Evolutionary conservation across 64 coral and sea anemone species (phyloP).

Genomic region (Stichodactyla mertensii): DNA sequence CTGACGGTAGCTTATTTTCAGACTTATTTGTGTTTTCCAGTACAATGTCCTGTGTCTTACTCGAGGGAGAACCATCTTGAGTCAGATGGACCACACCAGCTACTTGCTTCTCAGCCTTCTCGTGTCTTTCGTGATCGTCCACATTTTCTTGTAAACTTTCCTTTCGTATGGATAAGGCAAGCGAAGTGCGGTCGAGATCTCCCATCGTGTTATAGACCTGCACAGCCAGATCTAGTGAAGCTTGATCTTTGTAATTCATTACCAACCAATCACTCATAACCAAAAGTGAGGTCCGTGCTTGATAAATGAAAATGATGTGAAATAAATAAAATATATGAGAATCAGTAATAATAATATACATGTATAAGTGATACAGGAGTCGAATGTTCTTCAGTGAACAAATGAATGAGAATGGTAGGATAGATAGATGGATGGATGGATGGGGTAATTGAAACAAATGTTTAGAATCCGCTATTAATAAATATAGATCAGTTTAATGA

Average conservation of each 20-base stretch:
- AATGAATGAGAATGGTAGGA: background rate
- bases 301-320: background rate
- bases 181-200: background rate
- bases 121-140: background rate
- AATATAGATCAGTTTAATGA: background rate
- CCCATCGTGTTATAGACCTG: background rate
- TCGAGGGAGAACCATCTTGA: background rate
- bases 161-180: background rate
- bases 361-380: too few species aligned
- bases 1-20: background rate
- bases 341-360: too few species aligned
- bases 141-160: background rate
- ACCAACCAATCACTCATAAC: conserved; percentile 17
- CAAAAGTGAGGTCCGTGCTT: background rate
- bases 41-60: background rate
- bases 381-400: too few species aligned
- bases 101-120: background rate
- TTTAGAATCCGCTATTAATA: too few species aligned
- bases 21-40: background rate
- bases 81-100: background rate
- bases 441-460: background rate
- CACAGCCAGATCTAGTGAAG: background rate
- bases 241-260: background rate
- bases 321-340: background rate
- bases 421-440: background rate